Percentiles rank a stretch among this genome's conserved stretches.
Conservation (phyloP, 64 coral and sea anemone species). For the Porites australiensis region DNA sequence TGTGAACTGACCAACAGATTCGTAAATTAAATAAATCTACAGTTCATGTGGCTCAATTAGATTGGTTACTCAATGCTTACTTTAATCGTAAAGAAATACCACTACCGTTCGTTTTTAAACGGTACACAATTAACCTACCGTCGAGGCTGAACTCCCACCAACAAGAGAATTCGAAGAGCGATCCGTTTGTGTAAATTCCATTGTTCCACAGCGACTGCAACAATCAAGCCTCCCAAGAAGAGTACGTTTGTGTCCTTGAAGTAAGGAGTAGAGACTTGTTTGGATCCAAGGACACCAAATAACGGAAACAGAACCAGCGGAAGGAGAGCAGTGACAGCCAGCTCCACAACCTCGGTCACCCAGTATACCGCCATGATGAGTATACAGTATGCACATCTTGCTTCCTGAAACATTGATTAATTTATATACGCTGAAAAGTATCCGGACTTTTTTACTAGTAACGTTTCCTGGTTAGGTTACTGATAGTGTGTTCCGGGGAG, state of each 20-base stretch:
- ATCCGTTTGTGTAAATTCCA: conserved; percentile 95
- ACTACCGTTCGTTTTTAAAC: not conserved
- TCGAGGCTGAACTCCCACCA: conserved; percentile 89
- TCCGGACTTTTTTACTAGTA: not conserved
- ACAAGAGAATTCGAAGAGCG: conserved; percentile 76
- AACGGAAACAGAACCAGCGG: conserved; percentile 89
- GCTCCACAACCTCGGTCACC: conserved; percentile 91
- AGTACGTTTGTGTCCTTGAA: conserved; percentile 96
- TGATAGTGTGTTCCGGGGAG: not conserved
- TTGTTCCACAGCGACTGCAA: conserved; percentile 88
- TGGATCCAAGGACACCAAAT: conserved; percentile 88
- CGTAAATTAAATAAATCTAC: not conserved
- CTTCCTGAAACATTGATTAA: conserved; percentile 44
- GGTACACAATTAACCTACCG: conserved; percentile 27
- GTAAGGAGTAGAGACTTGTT: conserved; percentile 85
- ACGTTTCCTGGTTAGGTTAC: not conserved
- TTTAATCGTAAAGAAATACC: not conserved
- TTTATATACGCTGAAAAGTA: not conserved
- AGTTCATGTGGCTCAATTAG: not conserved
- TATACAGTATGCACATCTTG: conserved; percentile 91
- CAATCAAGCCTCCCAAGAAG: conserved; percentile 88
- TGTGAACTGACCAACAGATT: not conserved
- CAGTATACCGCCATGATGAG: conserved; percentile 93
- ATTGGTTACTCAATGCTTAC: not conserved
- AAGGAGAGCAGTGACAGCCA: conserved; percentile 93